These are phyloP conservation scores for Cacatua alba DNA, from an alignment of 2,113 vertebrate genomes.

Conservation along the genomic window DNA sequence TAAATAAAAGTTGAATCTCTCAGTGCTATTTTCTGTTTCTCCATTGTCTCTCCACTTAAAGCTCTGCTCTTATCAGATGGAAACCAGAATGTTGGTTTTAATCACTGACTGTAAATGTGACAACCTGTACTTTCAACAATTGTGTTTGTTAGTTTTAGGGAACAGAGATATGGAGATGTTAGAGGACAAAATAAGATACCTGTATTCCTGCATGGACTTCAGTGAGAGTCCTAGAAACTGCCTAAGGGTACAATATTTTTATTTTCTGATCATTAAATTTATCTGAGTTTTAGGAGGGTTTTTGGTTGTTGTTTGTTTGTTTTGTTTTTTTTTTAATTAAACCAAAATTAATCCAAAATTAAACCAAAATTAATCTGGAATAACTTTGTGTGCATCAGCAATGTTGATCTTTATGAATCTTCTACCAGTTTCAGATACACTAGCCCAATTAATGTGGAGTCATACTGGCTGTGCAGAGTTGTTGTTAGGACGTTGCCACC, in stretches of 20 bases:
- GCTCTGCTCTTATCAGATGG: conserved; percentile 9
- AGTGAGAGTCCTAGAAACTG: neutral
- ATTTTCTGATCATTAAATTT: neutral
- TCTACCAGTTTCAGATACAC: neutral
- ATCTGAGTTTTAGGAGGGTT: neutral
- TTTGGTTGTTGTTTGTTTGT: neutral
- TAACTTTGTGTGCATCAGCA: neutral
- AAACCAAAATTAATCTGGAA: neutral
- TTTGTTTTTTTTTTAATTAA: neutral
- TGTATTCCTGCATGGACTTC: neutral
- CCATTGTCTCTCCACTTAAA: conserved; percentile 6
- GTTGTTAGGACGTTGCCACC: neutral
- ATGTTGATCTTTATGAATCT: neutral
- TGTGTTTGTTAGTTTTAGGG: conserved; percentile 21
- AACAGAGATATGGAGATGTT: neutral
- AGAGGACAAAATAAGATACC: neutral
- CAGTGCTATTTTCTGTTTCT: neutral
- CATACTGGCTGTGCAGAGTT: neutral
- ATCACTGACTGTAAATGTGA: conserved; percentile 34
- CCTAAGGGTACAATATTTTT: neutral
- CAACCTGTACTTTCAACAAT: neutral
- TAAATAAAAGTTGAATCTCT: neutral
- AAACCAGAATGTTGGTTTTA: conserved; percentile 34
- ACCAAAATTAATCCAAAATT: neutral
- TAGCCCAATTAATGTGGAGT: neutral